Evolutionary conservation across 2,797 vertebrate species (phyloP), one percentile per base, ranked within the genome.

Genomic region (Ibycter americanus): DNA sequence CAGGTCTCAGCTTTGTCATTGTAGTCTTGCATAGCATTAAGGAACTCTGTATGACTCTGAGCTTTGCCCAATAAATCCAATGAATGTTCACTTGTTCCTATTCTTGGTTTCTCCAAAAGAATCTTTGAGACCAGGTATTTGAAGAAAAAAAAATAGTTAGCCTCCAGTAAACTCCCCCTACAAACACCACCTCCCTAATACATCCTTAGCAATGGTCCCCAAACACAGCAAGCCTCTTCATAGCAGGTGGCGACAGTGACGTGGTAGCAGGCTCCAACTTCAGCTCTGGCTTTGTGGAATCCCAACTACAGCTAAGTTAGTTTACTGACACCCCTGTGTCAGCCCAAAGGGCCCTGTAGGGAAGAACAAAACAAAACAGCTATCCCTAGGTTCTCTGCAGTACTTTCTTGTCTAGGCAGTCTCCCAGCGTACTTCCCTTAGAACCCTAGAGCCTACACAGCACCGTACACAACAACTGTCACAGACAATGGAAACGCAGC

Each of bases 401-500:
- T 7, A 36, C n/a, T 8, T 61, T 34, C 72, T 51, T 12, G 7
- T 2, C 40, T 20, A 21, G n/a, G 40, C 21, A 55, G 42, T 38
- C 31, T 65, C 42, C 20, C 18, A 51, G 9, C 2, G 8, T 31
- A 32, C 26, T 78, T 12, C 29, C 76, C 29, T 23, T 4, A 42
- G 38, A 67, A 46, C 40, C 18, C 49, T 40, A 0, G 4, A 80
- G 27, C 1, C 49, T 65, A 22, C 67, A 19, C 12, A 44, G 85
- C 56, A 71, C 14, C 49, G 15, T 3, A 18, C 21, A 21, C 22
- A 58, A 62, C 55, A 66, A 12, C 38, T 40, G 52, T 11, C 52
- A 49, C 18, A 26, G 49, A 14, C 38, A 34, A 19, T 1, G 14
- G 34, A n/a, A 68, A 70, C 0, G 2, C 14, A 31, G 40, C 0